Conservation (phyloP, 2,113 vertebrate genomes). For the Morphnarchus princeps region DNA sequence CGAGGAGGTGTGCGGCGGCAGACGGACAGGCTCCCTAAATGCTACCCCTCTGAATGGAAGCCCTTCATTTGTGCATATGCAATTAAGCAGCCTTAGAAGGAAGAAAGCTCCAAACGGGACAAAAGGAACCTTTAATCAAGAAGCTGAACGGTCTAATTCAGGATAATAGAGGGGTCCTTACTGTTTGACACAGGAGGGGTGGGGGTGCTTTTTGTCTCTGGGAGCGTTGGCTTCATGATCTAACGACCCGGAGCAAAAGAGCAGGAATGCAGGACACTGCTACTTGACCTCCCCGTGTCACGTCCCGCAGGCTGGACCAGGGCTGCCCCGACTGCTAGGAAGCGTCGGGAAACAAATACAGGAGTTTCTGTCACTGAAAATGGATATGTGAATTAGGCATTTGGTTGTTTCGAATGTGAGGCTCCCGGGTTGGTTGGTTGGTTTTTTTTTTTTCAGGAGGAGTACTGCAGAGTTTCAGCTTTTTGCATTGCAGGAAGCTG, state of each 20-base stretch:
- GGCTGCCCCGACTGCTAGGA: neutral
- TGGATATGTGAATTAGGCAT: neutral
- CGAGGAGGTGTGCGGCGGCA: conserved; percentile 70
- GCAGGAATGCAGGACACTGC: conserved; percentile 44
- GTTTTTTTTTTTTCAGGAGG: neutral
- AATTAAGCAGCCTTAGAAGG: conserved; percentile 78
- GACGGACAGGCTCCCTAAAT: conserved; percentile 83
- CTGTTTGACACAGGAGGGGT: conserved; percentile 63
- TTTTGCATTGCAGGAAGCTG: neutral
- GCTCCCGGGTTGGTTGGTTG: neutral
- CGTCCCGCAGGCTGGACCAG: neutral
- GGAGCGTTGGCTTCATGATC: conserved; percentile 54
- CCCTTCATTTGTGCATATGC: conserved; percentile 77
- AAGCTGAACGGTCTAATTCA: conserved; percentile 76
- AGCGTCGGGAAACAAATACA: neutral
- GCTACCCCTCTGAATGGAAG: conserved; percentile 79
- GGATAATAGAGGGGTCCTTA: conserved; percentile 67
- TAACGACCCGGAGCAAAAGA: conserved; percentile 36
- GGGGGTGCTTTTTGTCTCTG: conserved; percentile 53
- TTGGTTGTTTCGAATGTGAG: neutral
- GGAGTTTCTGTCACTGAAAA: neutral
- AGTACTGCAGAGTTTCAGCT: neutral
- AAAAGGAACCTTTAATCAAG: conserved; percentile 68
- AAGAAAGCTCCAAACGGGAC: conserved; percentile 65
- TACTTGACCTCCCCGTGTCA: conserved; percentile 52